A percentile compares a stretch with the other conserved stretches of the same genome.
These are phyloP conservation scores for Etheostoma spectabile DNA, from an alignment of 2,113 vertebrate species.

Conservation along the genomic window DNA sequence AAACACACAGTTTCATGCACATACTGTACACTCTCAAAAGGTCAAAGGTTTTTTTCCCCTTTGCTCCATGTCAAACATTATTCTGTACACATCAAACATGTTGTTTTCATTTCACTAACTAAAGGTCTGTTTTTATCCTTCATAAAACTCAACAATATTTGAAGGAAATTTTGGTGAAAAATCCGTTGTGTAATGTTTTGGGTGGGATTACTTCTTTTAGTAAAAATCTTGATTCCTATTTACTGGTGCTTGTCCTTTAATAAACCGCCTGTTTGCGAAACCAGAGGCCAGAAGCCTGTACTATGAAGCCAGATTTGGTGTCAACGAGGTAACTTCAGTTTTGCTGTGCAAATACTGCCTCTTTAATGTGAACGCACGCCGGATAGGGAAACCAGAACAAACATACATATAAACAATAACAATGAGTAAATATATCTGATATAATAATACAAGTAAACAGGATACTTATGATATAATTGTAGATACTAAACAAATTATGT, in stretches of 20 bases:
- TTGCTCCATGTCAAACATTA: slow-evolving; percentile 33
- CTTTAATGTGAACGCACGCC: too few relatives aligned
- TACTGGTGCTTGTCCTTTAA: slow-evolving; percentile 4
- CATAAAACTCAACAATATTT: slow-evolving; percentile 4
- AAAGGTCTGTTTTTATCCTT: slow-evolving; percentile 30
- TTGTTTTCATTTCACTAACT: neutral
- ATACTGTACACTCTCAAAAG: slow-evolving; percentile 43
- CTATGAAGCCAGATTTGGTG: too few relatives aligned
- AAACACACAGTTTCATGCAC: slow-evolving; percentile 49
- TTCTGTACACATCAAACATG: slow-evolving; percentile 1
- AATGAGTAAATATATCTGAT: too few relatives aligned
- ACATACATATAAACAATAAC: too few relatives aligned
- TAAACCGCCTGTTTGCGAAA: neutral
- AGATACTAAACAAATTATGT: too few relatives aligned
- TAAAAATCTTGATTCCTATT: slow-evolving; percentile 56
- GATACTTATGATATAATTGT: too few relatives aligned
- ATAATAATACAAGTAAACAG: too few relatives aligned
- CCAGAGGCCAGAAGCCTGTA: too few relatives aligned
- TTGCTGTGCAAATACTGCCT: too few relatives aligned
- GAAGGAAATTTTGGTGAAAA: slow-evolving; percentile 32
- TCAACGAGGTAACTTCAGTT: too few relatives aligned
- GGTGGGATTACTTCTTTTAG: slow-evolving; percentile 11
- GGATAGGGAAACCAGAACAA: too few relatives aligned
- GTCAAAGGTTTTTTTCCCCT: neutral
- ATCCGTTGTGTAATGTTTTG: slow-evolving; percentile 25